phyloP scores from a whole-genome alignment of 2,797 vertebrate genomes.

The Okamejei kenojei region DNA sequence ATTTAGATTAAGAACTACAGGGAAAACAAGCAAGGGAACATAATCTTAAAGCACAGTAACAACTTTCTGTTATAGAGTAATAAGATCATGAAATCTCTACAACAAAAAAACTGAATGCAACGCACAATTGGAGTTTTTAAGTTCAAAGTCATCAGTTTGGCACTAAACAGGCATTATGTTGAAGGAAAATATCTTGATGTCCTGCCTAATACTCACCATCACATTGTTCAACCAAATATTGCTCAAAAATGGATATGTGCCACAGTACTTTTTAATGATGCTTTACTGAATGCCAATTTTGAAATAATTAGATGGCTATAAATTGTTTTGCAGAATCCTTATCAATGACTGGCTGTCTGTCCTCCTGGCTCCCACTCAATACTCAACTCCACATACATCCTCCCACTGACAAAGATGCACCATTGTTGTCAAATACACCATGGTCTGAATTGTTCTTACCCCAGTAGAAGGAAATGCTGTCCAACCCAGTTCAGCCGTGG shows the following conservation, averaged over 20 bases:
- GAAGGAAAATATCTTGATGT: background rate
- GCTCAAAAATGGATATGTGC: background rate
- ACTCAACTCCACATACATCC: background rate
- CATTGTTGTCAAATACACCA: background rate
- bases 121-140: too few relatives aligned
- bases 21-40: background rate
- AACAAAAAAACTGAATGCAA: too few relatives aligned
- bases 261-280: background rate
- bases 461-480: slow-evolving; percentile 90
- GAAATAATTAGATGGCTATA: background rate
- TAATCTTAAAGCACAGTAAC: background rate
- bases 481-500: slow-evolving; percentile 95
- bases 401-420: background rate
- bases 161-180: background rate
- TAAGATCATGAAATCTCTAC: background rate
- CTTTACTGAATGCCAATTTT: background rate
- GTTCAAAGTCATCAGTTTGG: too few relatives aligned
- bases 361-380: background rate
- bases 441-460: slow-evolving; percentile 62
- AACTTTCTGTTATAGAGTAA: background rate
- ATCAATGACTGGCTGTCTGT: background rate
- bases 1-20: background rate
- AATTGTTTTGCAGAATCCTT: background rate
- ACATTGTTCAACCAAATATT: background rate
- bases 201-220: background rate